phyloP scores from a whole-genome alignment of 2,888 invertebrate genomes.

The Andrena trimmerana region DNA sequence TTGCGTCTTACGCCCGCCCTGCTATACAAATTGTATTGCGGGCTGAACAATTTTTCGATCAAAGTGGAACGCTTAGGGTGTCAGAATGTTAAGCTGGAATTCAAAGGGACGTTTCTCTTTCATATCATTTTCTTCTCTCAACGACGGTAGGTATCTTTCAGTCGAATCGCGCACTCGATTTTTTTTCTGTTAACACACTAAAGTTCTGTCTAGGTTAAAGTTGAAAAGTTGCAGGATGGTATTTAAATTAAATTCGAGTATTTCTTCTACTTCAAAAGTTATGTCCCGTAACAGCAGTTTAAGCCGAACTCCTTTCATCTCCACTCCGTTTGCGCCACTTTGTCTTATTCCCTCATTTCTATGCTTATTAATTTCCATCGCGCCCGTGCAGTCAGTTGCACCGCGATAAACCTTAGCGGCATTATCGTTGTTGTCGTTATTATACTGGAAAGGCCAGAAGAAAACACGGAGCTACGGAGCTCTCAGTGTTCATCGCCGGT shows the following conservation, averaged over 20 bases:
- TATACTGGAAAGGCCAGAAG: background rate
- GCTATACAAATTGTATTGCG: background rate
- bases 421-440: background rate
- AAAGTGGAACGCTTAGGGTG: background rate
- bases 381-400: background rate
- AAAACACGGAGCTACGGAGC: background rate
- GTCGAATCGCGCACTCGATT: no score
- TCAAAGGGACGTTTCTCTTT: background rate
- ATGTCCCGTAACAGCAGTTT: background rate
- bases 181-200: no score
- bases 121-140: background rate
- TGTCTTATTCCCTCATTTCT: background rate
- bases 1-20: background rate
- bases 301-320: background rate
- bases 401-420: background rate
- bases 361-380: background rate
- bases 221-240: no score
- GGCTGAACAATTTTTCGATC: slow-evolving; percentile 23
- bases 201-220: no score
- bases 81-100: background rate
- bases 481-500: background rate
- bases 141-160: no score
- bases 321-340: background rate
- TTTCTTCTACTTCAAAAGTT: no score
- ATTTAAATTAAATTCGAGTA: no score